These are phyloP conservation scores for Corapipo altera DNA, from an alignment of 2,113 vertebrate species.

Conservation along the genomic window DNA sequence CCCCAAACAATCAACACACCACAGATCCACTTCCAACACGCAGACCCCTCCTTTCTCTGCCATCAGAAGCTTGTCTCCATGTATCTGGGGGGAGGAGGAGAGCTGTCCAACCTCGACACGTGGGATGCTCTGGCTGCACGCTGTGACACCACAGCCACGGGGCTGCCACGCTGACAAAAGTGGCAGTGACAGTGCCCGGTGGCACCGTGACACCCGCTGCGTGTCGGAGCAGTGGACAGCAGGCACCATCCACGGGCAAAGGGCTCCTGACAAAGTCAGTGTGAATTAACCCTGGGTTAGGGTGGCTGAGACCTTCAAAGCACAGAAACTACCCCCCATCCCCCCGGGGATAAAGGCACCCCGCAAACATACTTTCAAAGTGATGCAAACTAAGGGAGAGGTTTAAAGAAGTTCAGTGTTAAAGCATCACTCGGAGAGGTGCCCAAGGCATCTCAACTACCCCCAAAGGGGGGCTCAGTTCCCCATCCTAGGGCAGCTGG, in stretches of 20 bases:
- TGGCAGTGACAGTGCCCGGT: background rate
- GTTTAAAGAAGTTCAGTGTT: background rate
- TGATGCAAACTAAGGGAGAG: background rate
- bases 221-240: fast-evolving
- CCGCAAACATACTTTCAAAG: background rate
- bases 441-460: background rate
- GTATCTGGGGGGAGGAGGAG: background rate
- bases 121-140: background rate
- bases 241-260: background rate
- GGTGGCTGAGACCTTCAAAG: background rate
- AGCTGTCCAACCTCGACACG: fast-evolving
- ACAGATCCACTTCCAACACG: background rate
- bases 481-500: background rate
- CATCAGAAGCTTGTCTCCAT: background rate
- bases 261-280: background rate
- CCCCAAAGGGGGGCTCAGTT: background rate
- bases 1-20: background rate
- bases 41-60: background rate
- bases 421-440: background rate
- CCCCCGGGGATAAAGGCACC: background rate
- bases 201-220: fast-evolving
- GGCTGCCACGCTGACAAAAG: background rate
- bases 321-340: background rate
- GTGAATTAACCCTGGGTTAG: background rate
- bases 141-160: fast-evolving